Evolutionary conservation across 2,113 vertebrate genomes (phyloP).

Genomic region (Tylochromis polylepis): DNA sequence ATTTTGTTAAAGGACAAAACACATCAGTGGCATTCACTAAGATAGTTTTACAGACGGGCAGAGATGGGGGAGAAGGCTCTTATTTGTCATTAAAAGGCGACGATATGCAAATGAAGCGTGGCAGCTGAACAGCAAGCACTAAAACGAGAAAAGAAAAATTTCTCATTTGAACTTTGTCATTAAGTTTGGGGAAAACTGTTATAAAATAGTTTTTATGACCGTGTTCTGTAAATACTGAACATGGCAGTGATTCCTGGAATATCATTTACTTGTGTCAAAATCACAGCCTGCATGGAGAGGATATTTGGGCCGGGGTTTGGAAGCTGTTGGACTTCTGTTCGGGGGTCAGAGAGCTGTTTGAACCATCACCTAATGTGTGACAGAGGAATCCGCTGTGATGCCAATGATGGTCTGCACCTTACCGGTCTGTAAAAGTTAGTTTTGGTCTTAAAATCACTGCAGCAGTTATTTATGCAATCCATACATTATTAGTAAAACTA

Average conservation of each 20-base stretch:
- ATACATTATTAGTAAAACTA: too few species aligned
- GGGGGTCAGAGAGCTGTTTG: too few species aligned
- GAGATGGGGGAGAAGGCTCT: neutral
- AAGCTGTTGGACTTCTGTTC: too few species aligned
- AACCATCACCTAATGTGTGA: too few species aligned
- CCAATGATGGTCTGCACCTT: too few species aligned
- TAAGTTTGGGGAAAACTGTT: neutral
- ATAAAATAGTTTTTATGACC: neutral
- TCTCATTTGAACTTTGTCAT: neutral
- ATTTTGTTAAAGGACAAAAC: neutral
- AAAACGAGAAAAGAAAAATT: neutral
- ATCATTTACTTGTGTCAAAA: neutral
- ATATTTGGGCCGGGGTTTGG: neutral
- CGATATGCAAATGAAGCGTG: neutral
- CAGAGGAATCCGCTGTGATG: too few species aligned
- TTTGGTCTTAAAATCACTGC: too few species aligned
- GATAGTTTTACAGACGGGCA: neutral
- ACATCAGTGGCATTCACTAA: neutral
- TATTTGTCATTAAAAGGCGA: neutral
- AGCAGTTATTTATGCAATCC: too few species aligned
- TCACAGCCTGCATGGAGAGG: neutral
- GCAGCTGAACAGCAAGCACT: neutral
- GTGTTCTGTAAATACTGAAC: neutral
- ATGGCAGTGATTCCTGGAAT: neutral
- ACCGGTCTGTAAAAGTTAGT: too few species aligned